Evolutionary conservation across 2,113 vertebrate genomes (phyloP).

Genomic region (Periophthalmus modestus): DNA sequence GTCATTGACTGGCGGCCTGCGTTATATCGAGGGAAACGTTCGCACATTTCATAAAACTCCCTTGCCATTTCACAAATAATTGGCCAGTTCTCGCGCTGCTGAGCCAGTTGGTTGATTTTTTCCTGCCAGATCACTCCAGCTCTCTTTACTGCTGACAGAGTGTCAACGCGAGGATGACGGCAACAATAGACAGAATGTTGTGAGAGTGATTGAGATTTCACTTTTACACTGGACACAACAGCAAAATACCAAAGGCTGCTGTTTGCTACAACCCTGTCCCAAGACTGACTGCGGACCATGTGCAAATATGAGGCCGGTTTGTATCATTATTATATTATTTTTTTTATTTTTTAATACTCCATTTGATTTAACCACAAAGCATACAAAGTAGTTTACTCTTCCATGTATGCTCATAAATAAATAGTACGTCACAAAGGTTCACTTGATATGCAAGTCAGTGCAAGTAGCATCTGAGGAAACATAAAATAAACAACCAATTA

Average conservation of each 20-base stretch:
- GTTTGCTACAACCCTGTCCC: constrained; percentile 5
- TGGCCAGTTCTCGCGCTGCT: constrained; percentile 64
- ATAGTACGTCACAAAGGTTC: neutral
- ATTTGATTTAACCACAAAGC: neutral
- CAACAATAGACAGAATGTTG: constrained; percentile 68
- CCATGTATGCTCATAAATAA: neutral
- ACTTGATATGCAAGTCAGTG: too few species aligned
- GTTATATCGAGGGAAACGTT: constrained; percentile 62
- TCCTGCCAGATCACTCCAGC: constrained; percentile 52
- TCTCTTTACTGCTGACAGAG: constrained; percentile 65
- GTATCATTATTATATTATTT: neutral
- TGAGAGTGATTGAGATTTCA: constrained; percentile 74
- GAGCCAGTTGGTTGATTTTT: constrained; percentile 35
- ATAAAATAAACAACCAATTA: too few species aligned
- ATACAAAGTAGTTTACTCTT: neutral
- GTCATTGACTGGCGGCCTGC: constrained; percentile 69
- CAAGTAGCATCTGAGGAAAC: too few species aligned
- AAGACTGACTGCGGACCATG: constrained; percentile 7
- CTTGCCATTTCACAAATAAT: constrained; percentile 78
- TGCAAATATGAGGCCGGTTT: neutral
- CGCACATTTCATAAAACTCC: constrained; percentile 71
- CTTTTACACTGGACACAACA: constrained; percentile 55
- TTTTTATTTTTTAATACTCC: neutral
- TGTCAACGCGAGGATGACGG: constrained; percentile 72
- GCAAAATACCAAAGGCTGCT: constrained; percentile 45